These are phyloP conservation scores for Formica aserva DNA, from an alignment of 2,888 invertebrate species.

Conservation along the genomic window DNA sequence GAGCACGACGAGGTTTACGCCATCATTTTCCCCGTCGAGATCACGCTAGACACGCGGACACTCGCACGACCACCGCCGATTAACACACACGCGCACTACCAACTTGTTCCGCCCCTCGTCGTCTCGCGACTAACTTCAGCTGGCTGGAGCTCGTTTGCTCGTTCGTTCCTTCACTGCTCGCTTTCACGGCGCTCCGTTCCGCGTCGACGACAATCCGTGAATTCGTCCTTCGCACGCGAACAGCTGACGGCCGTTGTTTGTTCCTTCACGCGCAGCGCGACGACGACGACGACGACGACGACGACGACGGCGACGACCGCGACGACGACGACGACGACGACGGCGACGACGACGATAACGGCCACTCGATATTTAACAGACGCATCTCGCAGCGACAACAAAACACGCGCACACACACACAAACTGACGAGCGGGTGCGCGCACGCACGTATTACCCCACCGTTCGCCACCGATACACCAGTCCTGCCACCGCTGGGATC, in stretches of 20 bases:
- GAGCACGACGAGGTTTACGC: conserved; percentile 65
- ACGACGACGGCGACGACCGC: background rate
- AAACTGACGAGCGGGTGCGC: conserved; percentile 51
- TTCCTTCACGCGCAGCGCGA: conserved; percentile 52
- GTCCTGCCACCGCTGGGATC: conserved; percentile 68
- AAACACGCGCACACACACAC: conserved; percentile 66
- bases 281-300: conserved; percentile 16
- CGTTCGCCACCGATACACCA: conserved; percentile 71
- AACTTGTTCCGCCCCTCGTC: conserved; percentile 68
- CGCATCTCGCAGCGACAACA: conserved; percentile 75
- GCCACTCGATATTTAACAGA: conserved; percentile 70
- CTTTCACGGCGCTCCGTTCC: conserved; percentile 14
- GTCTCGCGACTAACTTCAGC: conserved; percentile 7
- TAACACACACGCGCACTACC: conserved; percentile 63
- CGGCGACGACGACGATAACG: conserved; percentile 24
- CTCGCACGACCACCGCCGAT: conserved; percentile 64
- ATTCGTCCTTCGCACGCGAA: conserved; percentile 32
- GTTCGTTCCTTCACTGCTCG: background rate
- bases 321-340: conserved; percentile 5
- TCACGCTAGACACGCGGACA: conserved; percentile 70
- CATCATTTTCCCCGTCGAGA: conserved; percentile 68
- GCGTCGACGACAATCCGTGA: conserved; percentile 4
- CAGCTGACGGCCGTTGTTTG: conserved; percentile 69
- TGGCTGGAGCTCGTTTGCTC: conserved; percentile 3
- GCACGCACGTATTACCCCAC: conserved; percentile 69